Evolutionary conservation across 2,888 invertebrate genomes (phyloP).

Genomic region (Cephonodes hylas): DNA sequence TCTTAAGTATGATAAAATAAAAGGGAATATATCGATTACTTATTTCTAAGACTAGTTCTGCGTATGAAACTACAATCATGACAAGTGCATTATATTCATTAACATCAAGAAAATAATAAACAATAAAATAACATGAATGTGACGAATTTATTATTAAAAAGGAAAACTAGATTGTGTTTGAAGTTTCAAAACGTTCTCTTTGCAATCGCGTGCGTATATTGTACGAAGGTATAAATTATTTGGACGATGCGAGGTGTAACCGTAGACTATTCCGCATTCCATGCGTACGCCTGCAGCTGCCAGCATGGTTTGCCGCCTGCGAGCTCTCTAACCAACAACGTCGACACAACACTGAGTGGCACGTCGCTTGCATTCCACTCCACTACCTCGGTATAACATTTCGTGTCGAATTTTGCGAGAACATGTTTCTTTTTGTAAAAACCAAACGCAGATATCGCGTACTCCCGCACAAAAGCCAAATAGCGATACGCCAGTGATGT

Average conservation of each 20-base stretch:
- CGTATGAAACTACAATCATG: too few species aligned
- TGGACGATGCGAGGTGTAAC: constrained; percentile 53
- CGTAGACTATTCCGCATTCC: constrained; percentile 65
- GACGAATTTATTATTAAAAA: neutral
- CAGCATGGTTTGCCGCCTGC: constrained; percentile 59
- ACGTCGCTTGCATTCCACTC: constrained; percentile 64
- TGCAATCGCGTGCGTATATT: neutral
- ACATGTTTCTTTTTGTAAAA: constrained; percentile 36
- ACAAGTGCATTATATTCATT: too few species aligned
- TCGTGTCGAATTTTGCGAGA: constrained; percentile 43
- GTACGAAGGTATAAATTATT: constrained; percentile 52
- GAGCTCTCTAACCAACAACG: constrained; percentile 53
- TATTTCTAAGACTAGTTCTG: too few species aligned
- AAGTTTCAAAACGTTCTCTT: neutral
- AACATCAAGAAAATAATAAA: too few species aligned
- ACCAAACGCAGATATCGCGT: constrained; percentile 18
- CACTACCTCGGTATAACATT: constrained; percentile 55
- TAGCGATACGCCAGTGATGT: neutral
- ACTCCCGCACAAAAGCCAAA: constrained; percentile 19
- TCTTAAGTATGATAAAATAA: too few species aligned
- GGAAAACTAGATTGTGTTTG: neutral
- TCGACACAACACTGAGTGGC: constrained; percentile 54
- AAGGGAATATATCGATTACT: too few species aligned
- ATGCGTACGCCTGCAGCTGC: constrained; percentile 53
- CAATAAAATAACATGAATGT: too few species aligned